Base-by-base conservation (phyloP, 2,797 vertebrate species). In the Prunella strophiata region DNA sequence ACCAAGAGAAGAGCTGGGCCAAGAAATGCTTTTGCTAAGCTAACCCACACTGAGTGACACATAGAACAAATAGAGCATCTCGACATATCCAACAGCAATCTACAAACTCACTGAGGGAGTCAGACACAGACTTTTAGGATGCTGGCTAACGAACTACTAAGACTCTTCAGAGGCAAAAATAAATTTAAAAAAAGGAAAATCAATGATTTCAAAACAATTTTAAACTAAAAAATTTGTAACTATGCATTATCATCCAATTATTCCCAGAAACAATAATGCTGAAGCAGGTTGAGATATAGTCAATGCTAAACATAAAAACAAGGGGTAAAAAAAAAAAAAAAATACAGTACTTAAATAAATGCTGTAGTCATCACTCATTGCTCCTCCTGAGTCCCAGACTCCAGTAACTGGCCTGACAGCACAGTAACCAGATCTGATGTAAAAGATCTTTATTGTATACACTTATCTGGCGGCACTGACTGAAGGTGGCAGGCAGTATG, bases 391-490 rank as follows among this genome's bases (percentile, higher is more conserved):
- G 63, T 63, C 55, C n/a, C 45, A 45, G 70, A 84, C 51, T 42
- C 45, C 57, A 76, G 52, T 30, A 68, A 58, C 40, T 79, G 75
- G 27, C 61, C 75, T 87, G 84, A 88, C 68, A 95, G 57, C 85
- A 59, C 1, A 54, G 57, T 51, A 93, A 77, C 63, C 75, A 91
- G 48, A 61, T 57, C 62, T 43, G 70, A 88, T 67, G 66, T 52
- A 76, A 75, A 95, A 89, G 38, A 59, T 93, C 85, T 96, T 85
- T 84, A 85, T 93, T 81, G 75, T 30, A 77, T 61, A 59, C 18
- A 63, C 62, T 92, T 88, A 79, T 89, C 84, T 61, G 48, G 71
- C 0, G 0, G 85, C 66, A 73, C 34, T 76, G 94, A 88, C 82
- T 88, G 59, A 86, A 89, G 70, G 62, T 59, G 88, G 94, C 85